phyloP scores from a whole-genome alignment of 2,113 vertebrate species.

The Cyprinodon tularosa region DNA sequence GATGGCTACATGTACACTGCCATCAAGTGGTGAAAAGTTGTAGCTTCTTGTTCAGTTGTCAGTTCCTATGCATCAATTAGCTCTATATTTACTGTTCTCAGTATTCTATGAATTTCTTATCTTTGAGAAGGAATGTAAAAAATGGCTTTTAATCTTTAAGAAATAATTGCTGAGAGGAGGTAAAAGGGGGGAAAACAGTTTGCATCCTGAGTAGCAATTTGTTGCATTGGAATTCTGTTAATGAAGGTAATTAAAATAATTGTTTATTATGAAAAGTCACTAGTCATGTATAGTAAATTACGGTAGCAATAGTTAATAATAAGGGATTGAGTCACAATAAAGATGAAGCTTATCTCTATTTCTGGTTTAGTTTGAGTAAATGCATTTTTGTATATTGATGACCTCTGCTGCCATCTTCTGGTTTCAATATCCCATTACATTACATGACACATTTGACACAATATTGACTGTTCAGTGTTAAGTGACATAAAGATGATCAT shows the following conservation, averaged over 20 bases:
- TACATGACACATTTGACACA: background rate
- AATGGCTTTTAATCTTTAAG: background rate
- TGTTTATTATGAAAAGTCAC: no score
- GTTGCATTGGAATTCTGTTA: background rate
- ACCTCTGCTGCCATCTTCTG: constrained; percentile 70
- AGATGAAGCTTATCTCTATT: background rate
- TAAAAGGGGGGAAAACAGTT: background rate
- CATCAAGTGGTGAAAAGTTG: constrained; percentile 62
- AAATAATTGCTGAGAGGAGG: background rate
- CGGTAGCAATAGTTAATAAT: background rate
- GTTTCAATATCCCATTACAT: constrained; percentile 24
- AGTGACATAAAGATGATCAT: background rate
- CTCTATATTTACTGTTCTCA: background rate
- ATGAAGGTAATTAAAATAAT: background rate
- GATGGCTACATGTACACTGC: constrained; percentile 65
- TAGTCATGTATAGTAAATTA: background rate
- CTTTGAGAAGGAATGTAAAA: background rate
- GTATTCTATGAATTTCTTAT: background rate
- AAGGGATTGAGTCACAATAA: background rate
- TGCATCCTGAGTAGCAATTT: background rate
- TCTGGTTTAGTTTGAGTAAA: background rate
- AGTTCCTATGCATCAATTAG: constrained; percentile 3
- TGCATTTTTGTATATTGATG: constrained; percentile 6
- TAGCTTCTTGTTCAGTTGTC: background rate
- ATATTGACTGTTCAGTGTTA: constrained; percentile 1